Percentiles rank a stretch among this genome's conserved stretches.
phyloP scores from a whole-genome alignment of 2,888 invertebrate genomes.

The Quadroppia sp. region DNA sequence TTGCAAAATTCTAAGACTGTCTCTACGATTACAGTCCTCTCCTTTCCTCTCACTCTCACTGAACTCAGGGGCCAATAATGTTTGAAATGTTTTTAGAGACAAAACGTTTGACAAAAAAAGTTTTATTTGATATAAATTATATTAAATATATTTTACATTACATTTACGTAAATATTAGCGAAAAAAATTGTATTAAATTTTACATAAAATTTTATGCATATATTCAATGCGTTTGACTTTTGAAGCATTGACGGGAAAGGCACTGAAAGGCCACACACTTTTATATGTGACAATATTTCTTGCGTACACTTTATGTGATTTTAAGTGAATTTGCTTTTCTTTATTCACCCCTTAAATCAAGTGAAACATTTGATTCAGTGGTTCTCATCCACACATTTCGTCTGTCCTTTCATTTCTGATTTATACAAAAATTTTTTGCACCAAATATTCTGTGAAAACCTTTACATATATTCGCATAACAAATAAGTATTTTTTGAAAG shows the following conservation, averaged over 20 bases:
- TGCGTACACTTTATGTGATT: neutral
- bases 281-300: neutral
- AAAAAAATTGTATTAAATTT: neutral
- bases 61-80: slow-evolving; percentile 9
- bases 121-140: neutral
- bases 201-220: slow-evolving; percentile 18
- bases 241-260: neutral
- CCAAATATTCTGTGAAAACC: neutral
- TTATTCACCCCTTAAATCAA: neutral
- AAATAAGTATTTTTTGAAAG: neutral
- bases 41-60: neutral
- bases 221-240: neutral
- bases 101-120: neutral
- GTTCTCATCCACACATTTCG: neutral
- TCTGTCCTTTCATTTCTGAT: neutral
- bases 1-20: neutral
- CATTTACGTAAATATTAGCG: neutral
- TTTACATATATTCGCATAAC: neutral
- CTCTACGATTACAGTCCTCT: neutral
- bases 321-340: slow-evolving; percentile 24
- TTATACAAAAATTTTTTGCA: neutral
- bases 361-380: neutral
- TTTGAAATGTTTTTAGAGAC: slow-evolving; percentile 8
- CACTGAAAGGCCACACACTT: neutral
- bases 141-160: slow-evolving; percentile 13